A percentile compares a stretch with the other conserved stretches of the same genome.
Evolutionary conservation across 2,888 invertebrate genomes (phyloP).

Genomic region (Koerneria pararmatus): DNA sequence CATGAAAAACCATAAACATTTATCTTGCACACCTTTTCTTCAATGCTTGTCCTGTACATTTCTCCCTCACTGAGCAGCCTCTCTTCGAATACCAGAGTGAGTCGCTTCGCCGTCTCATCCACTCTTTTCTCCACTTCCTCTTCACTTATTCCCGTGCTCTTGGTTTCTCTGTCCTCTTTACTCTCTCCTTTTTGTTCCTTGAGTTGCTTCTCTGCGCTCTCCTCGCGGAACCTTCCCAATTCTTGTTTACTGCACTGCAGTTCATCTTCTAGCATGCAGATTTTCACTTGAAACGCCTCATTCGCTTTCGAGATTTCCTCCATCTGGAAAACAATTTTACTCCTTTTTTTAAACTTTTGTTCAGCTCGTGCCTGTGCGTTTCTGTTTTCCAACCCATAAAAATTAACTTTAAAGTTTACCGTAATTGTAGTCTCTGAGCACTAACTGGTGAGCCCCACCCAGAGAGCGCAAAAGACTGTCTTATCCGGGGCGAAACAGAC

Average conservation of each 20-base stretch:
- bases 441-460: no score
- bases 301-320: not conserved
- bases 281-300: not conserved
- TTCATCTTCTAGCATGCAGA: slow-evolving; percentile 21
- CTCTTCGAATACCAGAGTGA: slow-evolving; percentile 28
- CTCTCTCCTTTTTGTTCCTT: slow-evolving; percentile 4
- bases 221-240: slow-evolving; percentile 9
- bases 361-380: no score
- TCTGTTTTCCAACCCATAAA: no score
- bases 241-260: not conserved
- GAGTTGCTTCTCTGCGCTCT: slow-evolving; percentile 7
- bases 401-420: no score
- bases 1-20: not conserved
- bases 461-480: no score
- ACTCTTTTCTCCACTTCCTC: slow-evolving; percentile 29
- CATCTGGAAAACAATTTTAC: not conserved
- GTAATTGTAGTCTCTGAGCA: no score
- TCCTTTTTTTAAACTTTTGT: no score
- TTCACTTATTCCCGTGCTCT: slow-evolving; percentile 26
- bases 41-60: slow-evolving; percentile 23
- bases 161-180: not conserved
- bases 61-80: slow-evolving; percentile 26
- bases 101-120: slow-evolving; percentile 28
- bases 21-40: slow-evolving; percentile 23
- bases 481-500: no score